Conservation (phyloP, 2,113 vertebrate genomes). For the Castor canadensis region DNA sequence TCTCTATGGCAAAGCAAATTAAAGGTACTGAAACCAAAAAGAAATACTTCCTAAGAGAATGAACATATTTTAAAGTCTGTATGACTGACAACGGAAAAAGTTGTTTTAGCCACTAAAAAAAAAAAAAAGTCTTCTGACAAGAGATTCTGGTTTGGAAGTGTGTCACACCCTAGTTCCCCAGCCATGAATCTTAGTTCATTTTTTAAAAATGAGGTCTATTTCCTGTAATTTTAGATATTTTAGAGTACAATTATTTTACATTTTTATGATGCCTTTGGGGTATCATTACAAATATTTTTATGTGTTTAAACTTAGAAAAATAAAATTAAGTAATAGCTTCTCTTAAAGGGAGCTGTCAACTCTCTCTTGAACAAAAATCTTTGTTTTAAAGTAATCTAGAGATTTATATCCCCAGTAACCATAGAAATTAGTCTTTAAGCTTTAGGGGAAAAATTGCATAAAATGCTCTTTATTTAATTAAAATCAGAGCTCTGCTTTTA, state of each 20-base stretch:
- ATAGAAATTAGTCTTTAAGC: constrained; percentile 85
- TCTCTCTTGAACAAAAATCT: constrained; percentile 80
- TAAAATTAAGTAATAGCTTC: constrained; percentile 86
- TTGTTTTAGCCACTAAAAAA: constrained; percentile 39
- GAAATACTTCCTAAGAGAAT: neutral
- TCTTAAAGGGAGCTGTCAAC: constrained; percentile 83
- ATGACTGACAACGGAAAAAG: constrained; percentile 10
- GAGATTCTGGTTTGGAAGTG: constrained; percentile 70
- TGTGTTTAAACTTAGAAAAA: constrained; percentile 84
- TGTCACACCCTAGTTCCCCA: constrained; percentile 71
- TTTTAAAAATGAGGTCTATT: constrained; percentile 81
- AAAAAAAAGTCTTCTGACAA: constrained; percentile 65
- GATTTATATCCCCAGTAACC: constrained; percentile 83
- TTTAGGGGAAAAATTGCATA: constrained; percentile 78
- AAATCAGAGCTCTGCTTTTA: constrained; percentile 82
- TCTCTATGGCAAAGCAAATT: neutral
- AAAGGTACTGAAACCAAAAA: constrained; percentile 14
- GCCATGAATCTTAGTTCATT: constrained; percentile 75
- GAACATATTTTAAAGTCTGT: constrained; percentile 6
- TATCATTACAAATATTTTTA: constrained; percentile 86
- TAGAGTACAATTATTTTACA: constrained; percentile 84
- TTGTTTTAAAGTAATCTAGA: constrained; percentile 82
- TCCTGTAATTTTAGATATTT: constrained; percentile 86
- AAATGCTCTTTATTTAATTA: constrained; percentile 84
- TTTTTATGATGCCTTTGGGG: constrained; percentile 86